A percentile compares a stretch with the other conserved stretches of the same genome.
Conservation (phyloP, 1,140 invertebrate species). For the Gryon sp. region DNA sequence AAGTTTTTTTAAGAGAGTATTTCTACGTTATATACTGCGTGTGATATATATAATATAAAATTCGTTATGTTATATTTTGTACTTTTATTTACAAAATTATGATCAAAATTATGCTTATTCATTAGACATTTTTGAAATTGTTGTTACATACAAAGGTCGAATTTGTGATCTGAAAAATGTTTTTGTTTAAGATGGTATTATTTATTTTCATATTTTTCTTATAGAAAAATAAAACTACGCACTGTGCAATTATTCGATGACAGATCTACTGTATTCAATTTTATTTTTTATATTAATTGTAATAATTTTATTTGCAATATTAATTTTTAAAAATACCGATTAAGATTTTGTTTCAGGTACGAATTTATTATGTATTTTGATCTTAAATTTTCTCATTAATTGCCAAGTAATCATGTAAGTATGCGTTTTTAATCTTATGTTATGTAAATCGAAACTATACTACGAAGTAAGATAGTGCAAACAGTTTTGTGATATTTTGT, state of each 20-base stretch:
- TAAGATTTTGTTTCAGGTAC: constrained; percentile 15
- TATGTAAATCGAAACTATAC: constrained; percentile 44
- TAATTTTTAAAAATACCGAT: constrained; percentile 11
- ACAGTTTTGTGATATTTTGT: constrained; percentile 62
- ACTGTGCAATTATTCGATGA: constrained; percentile 28
- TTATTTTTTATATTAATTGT: constrained; percentile 50
- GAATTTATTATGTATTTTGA: constrained; percentile 13
- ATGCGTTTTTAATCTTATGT: constrained; percentile 32
- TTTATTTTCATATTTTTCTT: constrained; percentile 25
- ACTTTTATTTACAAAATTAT: constrained; percentile 3
- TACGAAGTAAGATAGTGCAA: constrained; percentile 51
- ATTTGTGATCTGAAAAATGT: constrained; percentile 6
- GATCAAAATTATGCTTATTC: too few species aligned
- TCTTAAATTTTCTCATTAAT: constrained; percentile 33
- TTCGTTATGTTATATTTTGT: constrained; percentile 14
- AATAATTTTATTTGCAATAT: constrained; percentile 9
- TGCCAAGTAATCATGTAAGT: constrained; percentile 38
- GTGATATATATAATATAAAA: too few species aligned
- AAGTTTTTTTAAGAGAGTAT: too few species aligned
- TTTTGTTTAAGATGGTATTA: constrained; percentile 8
- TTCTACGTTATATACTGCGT: too few species aligned
- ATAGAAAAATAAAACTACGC: background rate
- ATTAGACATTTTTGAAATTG: too few species aligned
- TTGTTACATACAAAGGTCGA: background rate
- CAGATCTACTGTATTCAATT: constrained; percentile 27